Conservation (phyloP, 2,888 invertebrate genomes). For the Coelinius sp. region DNA sequence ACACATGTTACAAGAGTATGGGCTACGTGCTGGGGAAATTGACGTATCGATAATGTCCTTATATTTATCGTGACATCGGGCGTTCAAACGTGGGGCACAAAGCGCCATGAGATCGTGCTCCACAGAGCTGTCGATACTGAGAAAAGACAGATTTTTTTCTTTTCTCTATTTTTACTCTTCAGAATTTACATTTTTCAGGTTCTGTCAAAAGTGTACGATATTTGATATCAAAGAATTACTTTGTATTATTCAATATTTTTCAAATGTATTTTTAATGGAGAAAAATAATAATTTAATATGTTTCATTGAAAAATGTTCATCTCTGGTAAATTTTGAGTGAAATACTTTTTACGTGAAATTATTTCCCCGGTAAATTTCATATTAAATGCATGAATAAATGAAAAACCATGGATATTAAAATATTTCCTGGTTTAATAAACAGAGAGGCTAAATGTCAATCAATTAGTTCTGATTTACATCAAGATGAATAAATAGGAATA, state of each 20-base stretch:
- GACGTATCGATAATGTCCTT: slow-evolving; percentile 47
- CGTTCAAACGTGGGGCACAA: slow-evolving; percentile 14
- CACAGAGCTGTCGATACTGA: slow-evolving; percentile 25
- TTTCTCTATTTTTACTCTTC: not conserved
- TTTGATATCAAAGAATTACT: slow-evolving; percentile 41
- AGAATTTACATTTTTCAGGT: slow-evolving; percentile 25
- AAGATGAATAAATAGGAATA: not conserved
- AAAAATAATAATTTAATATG: not conserved
- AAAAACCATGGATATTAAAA: not conserved
- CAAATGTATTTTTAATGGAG: not conserved
- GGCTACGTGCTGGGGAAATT: slow-evolving; percentile 39
- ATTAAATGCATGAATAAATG: not conserved
- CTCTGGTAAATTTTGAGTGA: not conserved
- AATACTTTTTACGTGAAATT: not conserved
- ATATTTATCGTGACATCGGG: slow-evolving; percentile 42
- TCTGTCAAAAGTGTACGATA: slow-evolving; percentile 25
- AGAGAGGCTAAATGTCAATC: not conserved
- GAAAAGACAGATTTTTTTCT: slow-evolving; percentile 15
- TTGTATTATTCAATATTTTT: slow-evolving; percentile 21
- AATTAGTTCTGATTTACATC: not conserved
- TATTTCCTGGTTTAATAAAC: not conserved
- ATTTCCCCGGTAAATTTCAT: not conserved
- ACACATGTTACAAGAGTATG: slow-evolving; percentile 13
- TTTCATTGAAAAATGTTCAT: not conserved
- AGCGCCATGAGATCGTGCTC: not conserved